phyloP scores from a whole-genome alignment of 2,113 vertebrate genomes.

The mouse (Mus musculus) region DNA sequence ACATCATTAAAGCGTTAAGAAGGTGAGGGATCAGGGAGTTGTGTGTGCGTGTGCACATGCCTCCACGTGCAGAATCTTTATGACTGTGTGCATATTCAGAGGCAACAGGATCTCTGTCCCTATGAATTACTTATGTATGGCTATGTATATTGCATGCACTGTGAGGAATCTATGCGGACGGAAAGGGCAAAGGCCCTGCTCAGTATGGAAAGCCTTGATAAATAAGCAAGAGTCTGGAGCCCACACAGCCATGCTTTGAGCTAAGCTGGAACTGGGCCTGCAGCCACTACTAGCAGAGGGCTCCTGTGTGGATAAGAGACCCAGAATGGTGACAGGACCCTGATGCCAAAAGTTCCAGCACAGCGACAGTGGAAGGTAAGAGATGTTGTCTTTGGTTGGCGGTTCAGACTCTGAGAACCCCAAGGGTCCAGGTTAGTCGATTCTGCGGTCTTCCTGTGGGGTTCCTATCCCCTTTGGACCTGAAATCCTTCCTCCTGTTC shows the following conservation, averaged over 20 bases:
- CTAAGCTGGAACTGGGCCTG: neutral
- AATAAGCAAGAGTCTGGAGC: constrained; percentile 4
- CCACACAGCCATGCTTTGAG: neutral
- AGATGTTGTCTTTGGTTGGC: neutral
- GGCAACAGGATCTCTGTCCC: neutral
- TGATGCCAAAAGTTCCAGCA: neutral
- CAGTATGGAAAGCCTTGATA: neutral
- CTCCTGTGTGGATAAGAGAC: neutral
- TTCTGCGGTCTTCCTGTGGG: no score
- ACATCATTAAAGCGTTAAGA: neutral
- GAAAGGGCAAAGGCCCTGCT: neutral
- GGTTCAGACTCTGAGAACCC: no score
- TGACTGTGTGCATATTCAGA: neutral
- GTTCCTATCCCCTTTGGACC: no score
- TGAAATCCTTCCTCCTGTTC: no score
- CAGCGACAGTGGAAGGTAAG: neutral
- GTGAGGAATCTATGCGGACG: neutral
- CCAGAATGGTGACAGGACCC: neutral
- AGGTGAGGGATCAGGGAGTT: neutral
- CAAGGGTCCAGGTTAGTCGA: no score
- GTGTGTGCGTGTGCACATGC: neutral
- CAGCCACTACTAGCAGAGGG: neutral
- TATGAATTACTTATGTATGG: neutral
- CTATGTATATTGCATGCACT: neutral
- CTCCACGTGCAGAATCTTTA: neutral